These are phyloP conservation scores for Psilopogon haemacephalus DNA, from an alignment of 2,113 vertebrate species.

Conservation along the genomic window DNA sequence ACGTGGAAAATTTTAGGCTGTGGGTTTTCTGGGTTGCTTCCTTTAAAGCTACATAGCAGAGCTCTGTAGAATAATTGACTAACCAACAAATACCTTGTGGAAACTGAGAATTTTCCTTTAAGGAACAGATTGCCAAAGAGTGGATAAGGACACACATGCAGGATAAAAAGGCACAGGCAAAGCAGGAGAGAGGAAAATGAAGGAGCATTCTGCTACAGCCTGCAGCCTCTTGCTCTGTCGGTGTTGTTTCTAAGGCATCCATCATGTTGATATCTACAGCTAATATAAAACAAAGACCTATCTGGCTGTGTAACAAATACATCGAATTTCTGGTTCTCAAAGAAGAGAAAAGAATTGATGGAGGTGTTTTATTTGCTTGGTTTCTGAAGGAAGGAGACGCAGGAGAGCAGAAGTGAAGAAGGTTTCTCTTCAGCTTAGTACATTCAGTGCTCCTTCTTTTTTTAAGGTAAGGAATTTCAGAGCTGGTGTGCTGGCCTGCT, in stretches of 20 bases:
- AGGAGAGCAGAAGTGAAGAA: background rate
- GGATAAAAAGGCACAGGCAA: background rate
- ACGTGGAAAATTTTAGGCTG: conserved; percentile 54
- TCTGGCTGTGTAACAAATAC: background rate
- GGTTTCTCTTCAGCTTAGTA: background rate
- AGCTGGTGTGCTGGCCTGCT: background rate
- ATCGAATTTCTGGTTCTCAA: background rate
- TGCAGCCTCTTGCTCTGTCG: background rate
- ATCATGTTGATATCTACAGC: background rate
- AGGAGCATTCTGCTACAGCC: background rate
- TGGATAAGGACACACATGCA: background rate
- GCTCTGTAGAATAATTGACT: background rate
- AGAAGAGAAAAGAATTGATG: background rate
- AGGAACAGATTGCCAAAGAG: background rate
- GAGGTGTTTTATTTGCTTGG: background rate
- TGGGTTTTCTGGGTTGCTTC: conserved; percentile 56
- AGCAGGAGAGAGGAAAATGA: background rate
- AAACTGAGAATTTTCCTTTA: conserved; percentile 2
- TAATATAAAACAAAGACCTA: background rate
- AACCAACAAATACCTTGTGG: conserved; percentile 12
- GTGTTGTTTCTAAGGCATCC: background rate
- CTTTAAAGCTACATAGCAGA: conserved; percentile 40
- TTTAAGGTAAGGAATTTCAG: background rate
- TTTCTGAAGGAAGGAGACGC: background rate
- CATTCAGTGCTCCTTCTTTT: background rate